Evolutionary conservation across 2,113 vertebrate genomes (phyloP).

Genomic region (Hoplias malabaricus): DNA sequence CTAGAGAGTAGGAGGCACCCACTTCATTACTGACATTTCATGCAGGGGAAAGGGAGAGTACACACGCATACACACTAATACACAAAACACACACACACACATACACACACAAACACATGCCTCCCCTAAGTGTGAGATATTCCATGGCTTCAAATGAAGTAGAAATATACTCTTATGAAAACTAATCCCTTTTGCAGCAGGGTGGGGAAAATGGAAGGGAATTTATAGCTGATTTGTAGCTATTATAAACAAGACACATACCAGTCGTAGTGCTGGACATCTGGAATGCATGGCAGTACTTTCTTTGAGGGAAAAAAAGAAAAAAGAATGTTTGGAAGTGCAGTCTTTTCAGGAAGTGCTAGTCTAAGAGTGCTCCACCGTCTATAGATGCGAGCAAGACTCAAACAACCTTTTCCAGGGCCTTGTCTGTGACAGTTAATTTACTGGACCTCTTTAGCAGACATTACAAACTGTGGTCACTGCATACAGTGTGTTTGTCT

Average conservation of each 20-base stretch:
- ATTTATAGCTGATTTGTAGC: constrained; percentile 62
- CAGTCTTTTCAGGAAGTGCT: constrained; percentile 52
- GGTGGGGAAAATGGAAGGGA: constrained; percentile 30
- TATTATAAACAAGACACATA: constrained; percentile 73
- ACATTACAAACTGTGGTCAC: constrained; percentile 40
- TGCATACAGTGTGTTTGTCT: not conserved
- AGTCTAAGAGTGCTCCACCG: constrained; percentile 45
- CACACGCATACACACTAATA: constrained; percentile 12
- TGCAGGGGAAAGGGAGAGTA: constrained; percentile 20
- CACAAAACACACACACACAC: constrained; percentile 16
- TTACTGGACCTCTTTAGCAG: constrained; percentile 30
- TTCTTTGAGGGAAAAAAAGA: constrained; percentile 13
- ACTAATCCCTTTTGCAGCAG: not conserved
- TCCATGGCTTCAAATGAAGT: constrained; percentile 6
- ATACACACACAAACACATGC: too few species aligned
- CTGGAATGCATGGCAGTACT: constrained; percentile 65
- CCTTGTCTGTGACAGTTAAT: constrained; percentile 19
- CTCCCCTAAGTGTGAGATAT: constrained; percentile 6
- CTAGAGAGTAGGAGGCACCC: constrained; percentile 35
- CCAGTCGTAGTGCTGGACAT: constrained; percentile 71
- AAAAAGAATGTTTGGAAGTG: constrained; percentile 50
- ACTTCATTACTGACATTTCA: constrained; percentile 46
- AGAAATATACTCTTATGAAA: constrained; percentile 7
- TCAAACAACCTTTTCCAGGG: constrained; percentile 34
- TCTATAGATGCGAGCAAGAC: constrained; percentile 26